A percentile compares a stretch with the other conserved stretches of the same genome.
Evolutionary conservation across 1,140 invertebrate genomes (phyloP).

Genomic region (Brachionus manjavacas): DNA sequence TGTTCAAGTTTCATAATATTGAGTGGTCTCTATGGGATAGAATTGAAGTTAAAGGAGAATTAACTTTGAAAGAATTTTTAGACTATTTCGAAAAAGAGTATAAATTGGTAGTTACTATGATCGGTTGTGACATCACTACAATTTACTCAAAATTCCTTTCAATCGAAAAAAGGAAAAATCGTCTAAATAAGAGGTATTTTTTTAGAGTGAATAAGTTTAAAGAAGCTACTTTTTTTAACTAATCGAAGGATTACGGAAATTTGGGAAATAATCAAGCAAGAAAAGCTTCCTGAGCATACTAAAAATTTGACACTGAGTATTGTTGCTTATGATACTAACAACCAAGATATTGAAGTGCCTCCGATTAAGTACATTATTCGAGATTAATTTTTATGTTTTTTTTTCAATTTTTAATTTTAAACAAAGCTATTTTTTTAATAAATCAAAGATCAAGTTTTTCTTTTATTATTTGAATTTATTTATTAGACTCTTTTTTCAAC

Average conservation of each 20-base stretch:
- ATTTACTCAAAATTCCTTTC: constrained; percentile 25
- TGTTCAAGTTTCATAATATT: constrained; percentile 72
- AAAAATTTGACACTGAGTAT: constrained; percentile 27
- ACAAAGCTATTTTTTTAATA: neutral
- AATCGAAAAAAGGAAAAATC: constrained; percentile 11
- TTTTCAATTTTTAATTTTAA: neutral
- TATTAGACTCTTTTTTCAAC: neutral
- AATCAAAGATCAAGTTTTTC: neutral
- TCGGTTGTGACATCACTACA: constrained; percentile 76
- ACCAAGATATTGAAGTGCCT: constrained; percentile 3
- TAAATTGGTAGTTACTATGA: constrained; percentile 90
- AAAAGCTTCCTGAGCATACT: constrained; percentile 18
- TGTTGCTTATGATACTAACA: neutral
- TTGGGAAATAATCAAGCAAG: constrained; percentile 19
- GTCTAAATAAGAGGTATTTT: constrained; percentile 4
- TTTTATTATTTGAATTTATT: neutral
- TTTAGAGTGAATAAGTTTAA: neutral
- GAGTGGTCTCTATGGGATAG: constrained; percentile 98
- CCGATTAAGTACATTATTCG: constrained; percentile 5
- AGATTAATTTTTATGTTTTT: constrained; percentile 9
- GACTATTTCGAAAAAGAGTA: constrained; percentile 85
- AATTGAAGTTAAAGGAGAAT: constrained; percentile 87
- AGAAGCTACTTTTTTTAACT: neutral
- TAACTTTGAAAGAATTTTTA: constrained; percentile 86
- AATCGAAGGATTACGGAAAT: constrained; percentile 18